These are phyloP conservation scores for Tholera decimalis DNA, from an alignment of 2,888 invertebrate genomes.

Conservation along the genomic window DNA sequence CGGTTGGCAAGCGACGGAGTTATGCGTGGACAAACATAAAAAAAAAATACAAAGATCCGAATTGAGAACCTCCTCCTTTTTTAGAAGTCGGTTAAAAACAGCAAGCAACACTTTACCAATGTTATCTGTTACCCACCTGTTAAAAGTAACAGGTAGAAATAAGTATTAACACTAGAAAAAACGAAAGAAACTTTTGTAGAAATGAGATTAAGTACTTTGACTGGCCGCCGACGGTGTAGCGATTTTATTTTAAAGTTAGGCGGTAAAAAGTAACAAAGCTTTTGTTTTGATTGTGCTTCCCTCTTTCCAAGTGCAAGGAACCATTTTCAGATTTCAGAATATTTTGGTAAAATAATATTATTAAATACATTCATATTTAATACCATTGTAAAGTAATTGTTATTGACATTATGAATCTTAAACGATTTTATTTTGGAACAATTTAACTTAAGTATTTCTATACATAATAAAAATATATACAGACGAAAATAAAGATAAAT, in stretches of 20 bases:
- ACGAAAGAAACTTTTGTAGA: constrained; percentile 35
- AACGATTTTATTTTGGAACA: too few species aligned
- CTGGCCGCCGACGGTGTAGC: constrained; percentile 12
- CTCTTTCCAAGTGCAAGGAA: constrained; percentile 23
- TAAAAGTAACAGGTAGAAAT: constrained; percentile 39
- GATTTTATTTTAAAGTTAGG: constrained; percentile 51
- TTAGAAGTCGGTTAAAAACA: too few species aligned
- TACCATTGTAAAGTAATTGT: too few species aligned
- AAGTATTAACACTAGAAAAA: constrained; percentile 25
- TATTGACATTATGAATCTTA: too few species aligned
- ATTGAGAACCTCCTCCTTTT: too few species aligned
- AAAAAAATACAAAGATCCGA: too few species aligned
- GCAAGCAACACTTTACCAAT: background rate
- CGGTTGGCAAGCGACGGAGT: too few species aligned
- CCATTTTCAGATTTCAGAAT: constrained; percentile 19
- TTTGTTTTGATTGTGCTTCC: constrained; percentile 38
- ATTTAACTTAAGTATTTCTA: too few species aligned
- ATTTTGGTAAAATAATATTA: constrained; percentile 4
- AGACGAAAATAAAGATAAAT: too few species aligned
- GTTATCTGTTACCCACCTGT: constrained; percentile 10
- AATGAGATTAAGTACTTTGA: constrained; percentile 59
- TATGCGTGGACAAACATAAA: too few species aligned
- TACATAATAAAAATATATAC: too few species aligned
- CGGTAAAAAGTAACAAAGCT: constrained; percentile 35
- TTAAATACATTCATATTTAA: background rate